A percentile compares a stretch with the other conserved stretches of the same genome.
These are phyloP conservation scores for Zhengitettix transpicula DNA, from an alignment of 2,888 invertebrate genomes.

Conservation along the genomic window DNA sequence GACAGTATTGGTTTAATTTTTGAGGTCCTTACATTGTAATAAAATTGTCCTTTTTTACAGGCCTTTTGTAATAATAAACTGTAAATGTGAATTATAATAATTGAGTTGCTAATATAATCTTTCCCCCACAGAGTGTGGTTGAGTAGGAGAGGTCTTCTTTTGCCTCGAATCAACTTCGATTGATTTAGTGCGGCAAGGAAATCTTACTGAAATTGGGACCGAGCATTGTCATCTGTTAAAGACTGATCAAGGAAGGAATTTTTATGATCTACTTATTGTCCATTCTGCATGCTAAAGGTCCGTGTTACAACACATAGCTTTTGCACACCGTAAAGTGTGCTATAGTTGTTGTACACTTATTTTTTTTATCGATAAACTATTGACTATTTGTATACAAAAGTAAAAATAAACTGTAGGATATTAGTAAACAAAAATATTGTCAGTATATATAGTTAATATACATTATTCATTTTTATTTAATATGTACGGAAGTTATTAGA, in stretches of 20 bases:
- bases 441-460: no score
- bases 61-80: background rate
- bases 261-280: background rate
- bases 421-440: no score
- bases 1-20: background rate
- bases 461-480: no score
- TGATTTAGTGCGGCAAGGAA: constrained; percentile 2
- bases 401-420: no score
- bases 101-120: no score
- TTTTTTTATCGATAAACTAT: no score
- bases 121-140: constrained; percentile 46
- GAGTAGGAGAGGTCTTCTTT: constrained; percentile 23
- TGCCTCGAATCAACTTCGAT: constrained; percentile 11
- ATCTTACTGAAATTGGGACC: background rate
- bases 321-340: background rate
- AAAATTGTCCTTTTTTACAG: background rate
- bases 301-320: background rate
- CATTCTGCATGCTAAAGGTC: background rate
- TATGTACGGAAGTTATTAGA: no score
- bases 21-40: background rate
- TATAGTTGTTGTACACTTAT: no score
- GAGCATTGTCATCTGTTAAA: background rate
- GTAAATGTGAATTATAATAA: background rate
- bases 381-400: no score
- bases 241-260: background rate